Evolutionary conservation across 2,797 vertebrate genomes (phyloP).

Genomic region (Hypotaenidia philippensis): DNA sequence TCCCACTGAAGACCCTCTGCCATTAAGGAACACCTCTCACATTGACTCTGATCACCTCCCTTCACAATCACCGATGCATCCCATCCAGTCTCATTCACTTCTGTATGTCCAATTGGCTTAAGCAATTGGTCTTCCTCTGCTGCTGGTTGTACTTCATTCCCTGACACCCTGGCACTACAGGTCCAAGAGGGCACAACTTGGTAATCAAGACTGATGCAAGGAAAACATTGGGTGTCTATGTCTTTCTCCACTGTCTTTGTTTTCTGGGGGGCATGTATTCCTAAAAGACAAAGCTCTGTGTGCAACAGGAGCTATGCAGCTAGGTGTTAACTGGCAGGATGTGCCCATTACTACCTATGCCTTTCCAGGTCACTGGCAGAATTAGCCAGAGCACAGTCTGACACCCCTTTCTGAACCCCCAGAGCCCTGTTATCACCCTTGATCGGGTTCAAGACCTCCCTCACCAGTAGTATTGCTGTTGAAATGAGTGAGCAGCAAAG

Average conservation of each 20-base stretch:
- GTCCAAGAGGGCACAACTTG: neutral
- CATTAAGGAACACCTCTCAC: fast-evolving
- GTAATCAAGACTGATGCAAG: neutral
- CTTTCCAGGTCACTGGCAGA: neutral
- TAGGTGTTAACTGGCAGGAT: neutral
- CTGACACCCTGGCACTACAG: neutral
- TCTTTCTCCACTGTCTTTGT: neutral
- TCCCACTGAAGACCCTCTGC: neutral
- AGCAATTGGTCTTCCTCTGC: neutral
- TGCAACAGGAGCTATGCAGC: neutral
- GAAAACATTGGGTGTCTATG: neutral
- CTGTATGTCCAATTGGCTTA: neutral
- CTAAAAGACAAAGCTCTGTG: neutral
- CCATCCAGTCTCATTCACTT: neutral
- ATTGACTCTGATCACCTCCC: neutral
- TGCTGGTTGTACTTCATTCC: neutral
- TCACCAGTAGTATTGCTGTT: neutral
- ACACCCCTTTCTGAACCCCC: fast-evolving
- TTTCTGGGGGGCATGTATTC: neutral
- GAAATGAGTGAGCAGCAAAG: neutral
- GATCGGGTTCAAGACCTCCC: neutral
- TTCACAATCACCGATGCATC: neutral
- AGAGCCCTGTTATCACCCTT: neutral
- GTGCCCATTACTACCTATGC: too few relatives aligned
- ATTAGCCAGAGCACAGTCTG: neutral